Evolutionary conservation across 2,113 vertebrate species (phyloP), one percentile per base, ranked within the genome.

Genomic region (Callionymus lyra): DNA sequence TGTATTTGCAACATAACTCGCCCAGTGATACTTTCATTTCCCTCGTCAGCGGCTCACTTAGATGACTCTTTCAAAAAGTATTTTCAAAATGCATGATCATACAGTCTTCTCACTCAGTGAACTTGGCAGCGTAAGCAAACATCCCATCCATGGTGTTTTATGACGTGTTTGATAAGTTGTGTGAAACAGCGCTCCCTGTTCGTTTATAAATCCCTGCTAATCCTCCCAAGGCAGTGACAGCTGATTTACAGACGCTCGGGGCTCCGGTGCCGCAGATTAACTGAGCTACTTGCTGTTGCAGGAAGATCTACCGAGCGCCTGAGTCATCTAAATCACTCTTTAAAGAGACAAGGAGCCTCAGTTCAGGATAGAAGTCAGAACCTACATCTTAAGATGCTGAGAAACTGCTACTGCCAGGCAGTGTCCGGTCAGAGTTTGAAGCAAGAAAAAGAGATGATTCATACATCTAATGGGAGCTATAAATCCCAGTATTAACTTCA

Each of bases 401-500:
- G 41, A 58, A 34, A 1, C 34, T 4, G 9, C 9, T 9, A 1
- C 34, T 4, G 9, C 9, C 10, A 3, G 3, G 41, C 6, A n/a
- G 12, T 1, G 9, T 47, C 41, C 9, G 38, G 6, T 43, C 9
- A 77, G 83, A 84, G 79, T 44, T 79, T 82, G 82, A 72, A 73
- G 21, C 4, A 86, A 85, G 56, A 86, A 87, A 87, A 16, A 41
- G 77, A 89, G 86, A 92, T 87, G 86, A 90, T 90, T 93, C 90
- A 94, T 90, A 87, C 77, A 88, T 89, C 85, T 88, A 73, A 79
- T 76, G 89, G 91, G 89, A 89, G 79, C 82, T 86, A 89, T 94
- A 92, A 93, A 93, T 93, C 81, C 83, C 42, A 73, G 77, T 80
- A 91, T 91, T 93, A 92, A 91, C 83, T 87, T 86, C 82, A 67